Base-by-base conservation (phyloP, 2,888 invertebrate species). In the Rhagonycha fulva region DNA sequence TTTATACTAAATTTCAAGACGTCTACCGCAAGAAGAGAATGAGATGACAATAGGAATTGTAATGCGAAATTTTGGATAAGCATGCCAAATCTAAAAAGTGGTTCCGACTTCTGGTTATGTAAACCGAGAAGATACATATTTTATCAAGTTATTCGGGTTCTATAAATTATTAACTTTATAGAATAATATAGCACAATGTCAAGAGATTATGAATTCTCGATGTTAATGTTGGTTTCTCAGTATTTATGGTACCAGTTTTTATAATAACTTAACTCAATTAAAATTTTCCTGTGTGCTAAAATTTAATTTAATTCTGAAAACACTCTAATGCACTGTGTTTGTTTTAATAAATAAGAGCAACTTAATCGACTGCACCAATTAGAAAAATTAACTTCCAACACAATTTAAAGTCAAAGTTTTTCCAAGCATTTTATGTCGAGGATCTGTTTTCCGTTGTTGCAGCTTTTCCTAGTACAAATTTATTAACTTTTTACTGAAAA, bases 161-260 rank as follows among this genome's bases (percentile, higher is more conserved):
- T 80, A 81, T 80, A 82, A 81, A 80, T 82, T 80, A 81, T 77
- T 78, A 81, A 79, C 80, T 81, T 81, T 80, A 47, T 66, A 28
- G 70, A 72, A 77, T 75, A 78, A 80, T 81, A 79, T 76, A 77
- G 76, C 80, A 70, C 78, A 75, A 26, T 72, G 75, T 72, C 68
- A 69, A 24, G 75, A 62, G 68, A 75, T 67, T 71, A 62, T 72
- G 72, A 75, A 75, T 62, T 69, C 67, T 74, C 69, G 69, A 69
- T 69, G 47, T 73, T 63, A 70, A 74, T 70, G 74, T 66, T 72
- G 69, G 47, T 32, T 69, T 24, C 47, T 47, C 14, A 63, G 23
- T 74, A 74, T 74, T 74, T 74, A 74, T 74, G 68, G 32, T 23
- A 19, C 70, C 26, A 32, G 63, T 74, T 72, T 72, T 72, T 72